These are phyloP conservation scores for Craterocephalus amniculus DNA, from an alignment of 2,797 vertebrate genomes.

Conservation along the genomic window DNA sequence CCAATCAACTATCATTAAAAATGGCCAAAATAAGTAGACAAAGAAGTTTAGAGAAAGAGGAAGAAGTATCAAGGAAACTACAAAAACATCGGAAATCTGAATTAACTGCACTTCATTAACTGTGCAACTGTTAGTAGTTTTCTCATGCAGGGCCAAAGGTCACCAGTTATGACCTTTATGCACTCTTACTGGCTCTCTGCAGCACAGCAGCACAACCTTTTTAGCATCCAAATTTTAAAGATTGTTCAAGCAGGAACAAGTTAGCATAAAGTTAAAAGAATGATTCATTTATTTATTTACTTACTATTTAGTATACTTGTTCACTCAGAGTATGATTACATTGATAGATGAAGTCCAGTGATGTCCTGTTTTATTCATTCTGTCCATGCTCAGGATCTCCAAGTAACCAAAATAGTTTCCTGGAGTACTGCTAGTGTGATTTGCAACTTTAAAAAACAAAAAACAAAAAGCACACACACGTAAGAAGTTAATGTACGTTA, in stretches of 20 bases:
- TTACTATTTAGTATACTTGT: background rate
- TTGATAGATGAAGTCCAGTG: background rate
- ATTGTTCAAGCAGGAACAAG: background rate
- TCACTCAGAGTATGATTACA: background rate
- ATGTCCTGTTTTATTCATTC: background rate
- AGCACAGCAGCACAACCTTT: constrained; percentile 3
- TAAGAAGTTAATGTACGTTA: too few species aligned
- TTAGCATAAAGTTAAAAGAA: background rate
- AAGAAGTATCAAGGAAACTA: background rate
- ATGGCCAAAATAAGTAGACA: constrained; percentile 32
- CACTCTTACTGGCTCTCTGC: constrained; percentile 14
- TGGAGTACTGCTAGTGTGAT: too few species aligned
- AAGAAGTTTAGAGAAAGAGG: background rate
- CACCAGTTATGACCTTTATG: constrained; percentile 6
- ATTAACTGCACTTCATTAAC: background rate
- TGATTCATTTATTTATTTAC: background rate
- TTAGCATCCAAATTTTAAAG: background rate
- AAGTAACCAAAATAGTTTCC: background rate
- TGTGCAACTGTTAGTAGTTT: constrained; percentile 1
- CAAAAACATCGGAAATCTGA: background rate
- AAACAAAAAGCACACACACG: too few species aligned
- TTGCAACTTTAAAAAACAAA: too few species aligned
- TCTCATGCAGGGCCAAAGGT: constrained; percentile 18
- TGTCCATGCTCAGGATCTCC: background rate
- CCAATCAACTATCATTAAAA: constrained; percentile 58